phyloP scores from a whole-genome alignment of 2,113 vertebrate species.

The Solenodon paradoxus region DNA sequence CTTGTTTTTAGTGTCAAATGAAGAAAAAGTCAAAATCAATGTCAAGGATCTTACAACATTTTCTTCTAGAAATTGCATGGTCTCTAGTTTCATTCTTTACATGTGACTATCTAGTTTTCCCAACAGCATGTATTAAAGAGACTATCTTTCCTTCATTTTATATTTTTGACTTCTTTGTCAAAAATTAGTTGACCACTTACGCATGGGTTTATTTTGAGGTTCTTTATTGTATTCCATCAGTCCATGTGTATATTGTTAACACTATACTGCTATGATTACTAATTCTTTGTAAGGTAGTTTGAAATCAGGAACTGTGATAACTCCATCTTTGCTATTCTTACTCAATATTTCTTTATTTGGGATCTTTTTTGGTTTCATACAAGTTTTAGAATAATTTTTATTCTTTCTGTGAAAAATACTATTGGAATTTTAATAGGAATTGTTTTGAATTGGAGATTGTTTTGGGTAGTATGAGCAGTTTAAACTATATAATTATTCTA shows the following conservation, averaged over 20 bases:
- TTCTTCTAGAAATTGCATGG: too few species aligned
- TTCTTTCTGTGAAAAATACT: background rate
- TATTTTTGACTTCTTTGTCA: too few species aligned
- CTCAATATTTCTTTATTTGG: background rate
- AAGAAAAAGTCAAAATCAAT: background rate
- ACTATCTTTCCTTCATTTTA: too few species aligned
- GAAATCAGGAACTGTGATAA: background rate
- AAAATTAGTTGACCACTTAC: too few species aligned
- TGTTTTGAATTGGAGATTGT: background rate
- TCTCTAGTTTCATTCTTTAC: too few species aligned
- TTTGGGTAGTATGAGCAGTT: background rate
- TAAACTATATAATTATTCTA: too few species aligned
- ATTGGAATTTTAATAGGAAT: background rate
- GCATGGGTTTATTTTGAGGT: too few species aligned
- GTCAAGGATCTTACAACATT: background rate
- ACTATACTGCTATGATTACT: background rate
- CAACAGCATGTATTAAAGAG: too few species aligned
- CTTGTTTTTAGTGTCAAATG: background rate
- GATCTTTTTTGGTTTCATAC: background rate
- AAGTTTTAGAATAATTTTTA: background rate
- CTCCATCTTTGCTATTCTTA: too few species aligned
- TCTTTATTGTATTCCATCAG: background rate
- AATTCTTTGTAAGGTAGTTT: background rate
- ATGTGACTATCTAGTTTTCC: too few species aligned
- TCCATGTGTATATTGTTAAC: background rate